Conservation (phyloP, 1,140 invertebrate species). For the Archivesica marissinica region DNA sequence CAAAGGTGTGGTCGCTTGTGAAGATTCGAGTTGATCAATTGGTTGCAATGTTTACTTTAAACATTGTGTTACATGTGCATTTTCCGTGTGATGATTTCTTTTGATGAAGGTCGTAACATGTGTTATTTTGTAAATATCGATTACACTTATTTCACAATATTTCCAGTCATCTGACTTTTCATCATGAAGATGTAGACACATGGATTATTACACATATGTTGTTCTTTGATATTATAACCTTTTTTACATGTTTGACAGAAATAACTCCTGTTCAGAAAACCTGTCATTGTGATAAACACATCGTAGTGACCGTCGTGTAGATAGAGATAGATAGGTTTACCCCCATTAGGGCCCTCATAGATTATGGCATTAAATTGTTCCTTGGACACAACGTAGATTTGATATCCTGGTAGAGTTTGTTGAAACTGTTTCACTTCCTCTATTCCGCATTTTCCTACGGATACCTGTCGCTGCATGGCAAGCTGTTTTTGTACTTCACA, state of each 20-base stretch:
- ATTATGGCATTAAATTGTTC: conserved; percentile 57
- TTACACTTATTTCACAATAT: conserved; percentile 48
- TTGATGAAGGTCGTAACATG: conserved; percentile 48
- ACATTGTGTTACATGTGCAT: conserved; percentile 48
- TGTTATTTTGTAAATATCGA: conserved; percentile 38
- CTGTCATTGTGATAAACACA: conserved; percentile 59
- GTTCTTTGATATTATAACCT: conserved; percentile 57
- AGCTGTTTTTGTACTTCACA: conserved; percentile 21
- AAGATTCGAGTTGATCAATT: conserved; percentile 35
- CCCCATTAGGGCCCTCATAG: conserved; percentile 45
- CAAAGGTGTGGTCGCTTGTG: conserved; percentile 48
- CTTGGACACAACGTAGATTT: conserved; percentile 59
- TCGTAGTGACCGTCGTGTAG: conserved; percentile 46
- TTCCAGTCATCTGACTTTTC: conserved; percentile 31
- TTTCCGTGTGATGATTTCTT: conserved; percentile 1
- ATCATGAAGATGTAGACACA: conserved; percentile 38
- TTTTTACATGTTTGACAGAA: conserved; percentile 55
- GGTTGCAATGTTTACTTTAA: conserved; percentile 21
- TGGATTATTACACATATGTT: conserved; percentile 51
- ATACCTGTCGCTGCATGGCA: conserved; percentile 18
- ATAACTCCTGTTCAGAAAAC: conserved; percentile 55
- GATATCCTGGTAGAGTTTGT: neutral
- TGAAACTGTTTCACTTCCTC: conserved; percentile 51
- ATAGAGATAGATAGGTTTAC: conserved; percentile 57
- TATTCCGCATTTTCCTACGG: conserved; percentile 26